These are phyloP conservation scores for Oncorhynchus kisutch DNA, from an alignment of 2,113 vertebrate species.

Conservation along the genomic window DNA sequence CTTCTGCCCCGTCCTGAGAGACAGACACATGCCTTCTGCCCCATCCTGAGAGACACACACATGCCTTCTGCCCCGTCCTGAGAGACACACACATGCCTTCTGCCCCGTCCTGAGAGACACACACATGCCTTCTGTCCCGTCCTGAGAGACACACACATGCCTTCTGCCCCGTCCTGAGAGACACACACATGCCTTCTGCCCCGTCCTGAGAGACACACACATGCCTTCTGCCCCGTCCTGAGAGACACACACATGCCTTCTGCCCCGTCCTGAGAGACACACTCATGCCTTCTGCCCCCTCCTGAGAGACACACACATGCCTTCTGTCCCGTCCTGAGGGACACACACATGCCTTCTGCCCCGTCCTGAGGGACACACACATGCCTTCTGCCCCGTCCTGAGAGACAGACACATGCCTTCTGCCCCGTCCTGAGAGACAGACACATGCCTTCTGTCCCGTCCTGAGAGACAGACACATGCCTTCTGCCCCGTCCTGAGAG, in stretches of 20 bases:
- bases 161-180: constrained; percentile 22
- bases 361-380: background rate
- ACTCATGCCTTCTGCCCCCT: constrained; percentile 19
- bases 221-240: constrained; percentile 20
- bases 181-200: too few species aligned
- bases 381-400: too few species aligned
- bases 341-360: constrained; percentile 20
- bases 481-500: constrained; percentile 22
- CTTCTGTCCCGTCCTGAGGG: too few species aligned
- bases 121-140: too few species aligned
- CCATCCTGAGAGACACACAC: background rate
- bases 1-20: too few species aligned
- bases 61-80: too few species aligned
- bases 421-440: constrained; percentile 16
- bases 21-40: constrained; percentile 19
- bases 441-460: too few species aligned
- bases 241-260: background rate
- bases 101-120: constrained; percentile 17
- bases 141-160: too few species aligned
- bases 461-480: too few species aligned
- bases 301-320: background rate
- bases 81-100: background rate
- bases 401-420: background rate
- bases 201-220: too few species aligned
- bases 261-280: too few species aligned